Percentiles rank a stretch among this genome's conserved stretches.
Evolutionary conservation across 2,113 vertebrate genomes (phyloP).

Genomic region (Salvelinus fontinalis): DNA sequence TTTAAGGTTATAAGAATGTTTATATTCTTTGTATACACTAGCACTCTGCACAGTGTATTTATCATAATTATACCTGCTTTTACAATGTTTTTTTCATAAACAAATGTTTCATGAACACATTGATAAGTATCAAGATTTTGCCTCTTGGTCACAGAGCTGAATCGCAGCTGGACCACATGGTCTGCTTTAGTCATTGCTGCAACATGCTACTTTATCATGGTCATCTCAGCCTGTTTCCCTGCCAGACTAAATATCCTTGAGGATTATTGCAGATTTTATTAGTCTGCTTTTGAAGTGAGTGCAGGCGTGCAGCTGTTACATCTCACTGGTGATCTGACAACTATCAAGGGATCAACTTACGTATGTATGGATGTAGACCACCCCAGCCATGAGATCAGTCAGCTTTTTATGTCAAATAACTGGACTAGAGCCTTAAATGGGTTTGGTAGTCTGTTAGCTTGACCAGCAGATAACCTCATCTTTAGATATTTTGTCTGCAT

Average conservation of each 20-base stretch:
- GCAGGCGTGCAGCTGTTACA: slow-evolving; percentile 69
- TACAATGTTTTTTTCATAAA: too few relatives aligned
- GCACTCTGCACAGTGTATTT: too few relatives aligned
- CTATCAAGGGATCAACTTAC: slow-evolving; percentile 58
- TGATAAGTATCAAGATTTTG: neutral
- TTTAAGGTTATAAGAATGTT: too few relatives aligned
- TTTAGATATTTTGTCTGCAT: slow-evolving; percentile 10
- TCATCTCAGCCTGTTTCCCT: slow-evolving; percentile 7
- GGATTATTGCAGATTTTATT: slow-evolving; percentile 52
- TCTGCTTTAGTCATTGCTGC: slow-evolving; percentile 2
- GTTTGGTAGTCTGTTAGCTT: neutral
- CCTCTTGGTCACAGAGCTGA: neutral
- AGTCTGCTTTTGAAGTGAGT: slow-evolving; percentile 53
- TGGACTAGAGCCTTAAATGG: too few relatives aligned
- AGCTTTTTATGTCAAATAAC: slow-evolving; percentile 57
- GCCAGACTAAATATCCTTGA: slow-evolving; percentile 29
- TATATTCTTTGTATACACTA: too few relatives aligned
- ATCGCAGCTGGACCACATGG: neutral
- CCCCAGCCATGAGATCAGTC: slow-evolving; percentile 43
- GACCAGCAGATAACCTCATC: slow-evolving; percentile 15
- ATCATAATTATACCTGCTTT: too few relatives aligned
- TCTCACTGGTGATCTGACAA: slow-evolving; percentile 59
- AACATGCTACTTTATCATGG: neutral
- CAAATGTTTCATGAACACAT: neutral
- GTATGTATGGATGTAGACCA: slow-evolving; percentile 32